Evolutionary conservation across 2,113 vertebrate genomes (phyloP).

Genomic region (Rhipidura dahli): DNA sequence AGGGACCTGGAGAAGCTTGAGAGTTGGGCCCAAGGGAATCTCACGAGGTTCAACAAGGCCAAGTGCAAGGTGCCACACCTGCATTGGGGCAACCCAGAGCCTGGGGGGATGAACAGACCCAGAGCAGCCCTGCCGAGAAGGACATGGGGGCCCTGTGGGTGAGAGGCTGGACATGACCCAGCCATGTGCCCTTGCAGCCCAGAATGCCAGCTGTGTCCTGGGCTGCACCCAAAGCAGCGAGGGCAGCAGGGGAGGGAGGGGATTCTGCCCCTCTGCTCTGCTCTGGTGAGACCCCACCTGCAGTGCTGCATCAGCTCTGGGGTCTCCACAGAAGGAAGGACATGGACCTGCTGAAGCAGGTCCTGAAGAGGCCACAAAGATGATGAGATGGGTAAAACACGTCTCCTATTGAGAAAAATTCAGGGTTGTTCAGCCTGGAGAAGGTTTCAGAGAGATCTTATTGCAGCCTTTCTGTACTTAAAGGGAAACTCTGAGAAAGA

Average conservation of each 20-base stretch:
- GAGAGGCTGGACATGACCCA: neutral
- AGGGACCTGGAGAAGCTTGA: neutral
- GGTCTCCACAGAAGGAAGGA: neutral
- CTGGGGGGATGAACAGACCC: neutral
- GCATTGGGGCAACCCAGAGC: rapidly evolving
- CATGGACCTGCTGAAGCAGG: rapidly evolving
- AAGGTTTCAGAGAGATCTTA: neutral
- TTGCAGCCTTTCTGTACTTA: neutral
- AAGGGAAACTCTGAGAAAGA: neutral
- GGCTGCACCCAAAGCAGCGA: rapidly evolving
- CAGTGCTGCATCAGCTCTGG: neutral
- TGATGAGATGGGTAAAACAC: neutral
- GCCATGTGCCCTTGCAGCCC: neutral
- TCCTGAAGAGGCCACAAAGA: neutral
- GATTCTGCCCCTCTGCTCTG: neutral
- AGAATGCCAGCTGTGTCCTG: rapidly evolving
- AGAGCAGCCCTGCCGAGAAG: neutral
- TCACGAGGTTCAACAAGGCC: neutral
- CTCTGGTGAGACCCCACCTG: neutral
- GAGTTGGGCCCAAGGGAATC: neutral
- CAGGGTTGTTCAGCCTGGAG: neutral
- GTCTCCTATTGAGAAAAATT: neutral
- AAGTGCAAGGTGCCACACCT: neutral
- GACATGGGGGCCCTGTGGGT: neutral
- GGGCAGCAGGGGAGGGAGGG: neutral